Conservation (phyloP, 2,113 vertebrate species). For the Nibea albiflora region DNA sequence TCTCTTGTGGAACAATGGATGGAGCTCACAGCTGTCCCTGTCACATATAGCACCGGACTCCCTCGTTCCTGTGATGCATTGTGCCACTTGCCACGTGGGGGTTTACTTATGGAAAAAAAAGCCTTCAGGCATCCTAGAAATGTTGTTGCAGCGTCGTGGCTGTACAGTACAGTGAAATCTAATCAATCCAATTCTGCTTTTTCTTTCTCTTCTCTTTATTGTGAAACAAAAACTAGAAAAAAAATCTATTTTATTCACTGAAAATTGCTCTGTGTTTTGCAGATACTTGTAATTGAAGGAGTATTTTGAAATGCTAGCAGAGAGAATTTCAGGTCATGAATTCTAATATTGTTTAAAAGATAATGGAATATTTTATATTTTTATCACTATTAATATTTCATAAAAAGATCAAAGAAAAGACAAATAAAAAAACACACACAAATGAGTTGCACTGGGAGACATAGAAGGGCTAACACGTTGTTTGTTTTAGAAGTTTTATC, state of each 20-base stretch:
- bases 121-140: conserved; percentile 65
- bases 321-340: background rate
- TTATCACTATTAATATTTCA: background rate
- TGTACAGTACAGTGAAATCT: conserved; percentile 27
- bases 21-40: conserved; percentile 81
- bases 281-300: background rate
- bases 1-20: conserved; percentile 80
- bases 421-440: background rate
- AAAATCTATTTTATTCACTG: background rate
- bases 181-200: conserved; percentile 6
- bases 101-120: conserved; percentile 41
- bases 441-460: background rate
- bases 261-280: background rate
- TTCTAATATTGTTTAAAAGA: background rate
- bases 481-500: background rate
- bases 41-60: conserved; percentile 69
- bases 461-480: background rate
- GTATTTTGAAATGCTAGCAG: background rate
- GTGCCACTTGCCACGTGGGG: conserved; percentile 57
- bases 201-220: background rate
- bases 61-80: conserved; percentile 74
- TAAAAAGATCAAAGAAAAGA: background rate
- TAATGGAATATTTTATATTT: background rate
- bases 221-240: conserved; percentile 2
- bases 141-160: conserved; percentile 46